phyloP scores from a whole-genome alignment of 2,797 vertebrate genomes.

The Gymnoscopelus microlampas region DNA sequence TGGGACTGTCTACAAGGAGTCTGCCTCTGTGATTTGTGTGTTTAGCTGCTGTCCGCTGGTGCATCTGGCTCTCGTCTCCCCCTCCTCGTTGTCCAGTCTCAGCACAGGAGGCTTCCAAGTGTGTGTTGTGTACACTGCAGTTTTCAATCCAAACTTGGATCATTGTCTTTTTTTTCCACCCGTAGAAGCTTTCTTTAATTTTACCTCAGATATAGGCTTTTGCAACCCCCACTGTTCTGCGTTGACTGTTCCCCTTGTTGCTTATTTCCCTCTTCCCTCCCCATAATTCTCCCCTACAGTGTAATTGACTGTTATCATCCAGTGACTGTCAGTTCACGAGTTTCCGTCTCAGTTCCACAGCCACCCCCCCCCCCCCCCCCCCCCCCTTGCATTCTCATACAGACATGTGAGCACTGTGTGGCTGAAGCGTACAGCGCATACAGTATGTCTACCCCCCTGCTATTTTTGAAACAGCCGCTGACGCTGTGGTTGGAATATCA shows the following conservation, averaged over 20 bases:
- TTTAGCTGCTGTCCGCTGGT: constrained; percentile 51
- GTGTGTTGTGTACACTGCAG: constrained; percentile 21
- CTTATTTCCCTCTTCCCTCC: constrained; percentile 13
- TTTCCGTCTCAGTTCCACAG: constrained; percentile 55
- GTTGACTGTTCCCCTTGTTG: constrained; percentile 21
- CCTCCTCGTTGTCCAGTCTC: constrained; percentile 49
- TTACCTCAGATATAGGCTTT: constrained; percentile 28
- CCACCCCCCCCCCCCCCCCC: not conserved
- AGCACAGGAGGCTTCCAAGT: constrained; percentile 44
- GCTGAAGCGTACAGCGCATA: constrained; percentile 59
- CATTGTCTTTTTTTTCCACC: constrained; percentile 20
- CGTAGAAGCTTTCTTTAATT: constrained; percentile 15
- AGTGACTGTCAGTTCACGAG: constrained; percentile 59
- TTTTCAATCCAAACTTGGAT: constrained; percentile 22
- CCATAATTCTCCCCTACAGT: constrained; percentile 22
- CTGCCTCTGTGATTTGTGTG: constrained; percentile 60
- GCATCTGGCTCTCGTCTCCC: constrained; percentile 70
- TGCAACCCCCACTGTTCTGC: constrained; percentile 24
- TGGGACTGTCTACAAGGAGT: constrained; percentile 38
- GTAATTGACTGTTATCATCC: constrained; percentile 63
- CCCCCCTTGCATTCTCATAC: constrained; percentile 51
- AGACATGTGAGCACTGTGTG: constrained; percentile 56
- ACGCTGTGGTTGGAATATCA: constrained; percentile 66
- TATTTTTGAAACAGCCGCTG: constrained; percentile 68
- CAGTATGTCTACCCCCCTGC: constrained; percentile 51